Percentiles rank a stretch among this genome's conserved stretches.
These are phyloP conservation scores for Epinotia ramella DNA, from an alignment of 2,888 invertebrate genomes.

Conservation along the genomic window DNA sequence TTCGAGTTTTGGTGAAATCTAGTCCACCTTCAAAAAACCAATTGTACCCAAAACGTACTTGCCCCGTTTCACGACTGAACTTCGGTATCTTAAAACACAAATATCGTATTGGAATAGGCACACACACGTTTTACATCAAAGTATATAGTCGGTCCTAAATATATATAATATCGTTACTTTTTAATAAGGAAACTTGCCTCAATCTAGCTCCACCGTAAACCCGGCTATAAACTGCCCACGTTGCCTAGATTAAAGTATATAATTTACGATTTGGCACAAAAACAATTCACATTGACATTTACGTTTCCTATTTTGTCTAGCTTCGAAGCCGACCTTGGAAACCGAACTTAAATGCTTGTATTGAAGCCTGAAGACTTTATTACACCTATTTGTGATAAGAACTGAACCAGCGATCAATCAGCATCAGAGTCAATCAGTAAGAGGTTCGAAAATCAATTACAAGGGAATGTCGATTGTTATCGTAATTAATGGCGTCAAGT, in stretches of 20 bases:
- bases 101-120: too few relatives aligned
- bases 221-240: conserved; percentile 13
- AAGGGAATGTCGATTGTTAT: conserved; percentile 5
- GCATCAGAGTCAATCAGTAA: conserved; percentile 12
- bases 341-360: background rate
- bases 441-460: conserved; percentile 3
- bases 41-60: too few relatives aligned
- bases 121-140: too few relatives aligned
- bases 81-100: too few relatives aligned
- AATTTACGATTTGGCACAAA: conserved; percentile 17
- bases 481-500: conserved; percentile 11
- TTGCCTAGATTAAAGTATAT: conserved; percentile 1
- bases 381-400: conserved; percentile 1
- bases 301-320: background rate
- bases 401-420: conserved; percentile 9
- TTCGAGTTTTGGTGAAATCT: too few relatives aligned
- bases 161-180: background rate
- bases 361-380: background rate
- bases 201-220: conserved; percentile 3
- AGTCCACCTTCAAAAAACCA: too few relatives aligned
- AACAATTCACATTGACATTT: conserved; percentile 7
- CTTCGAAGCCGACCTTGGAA: conserved; percentile 3
- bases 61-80: too few relatives aligned
- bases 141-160: background rate
- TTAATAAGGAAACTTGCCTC: conserved; percentile 19